Conservation (phyloP, 2,888 invertebrate species). For the Orchesella flavescens region DNA sequence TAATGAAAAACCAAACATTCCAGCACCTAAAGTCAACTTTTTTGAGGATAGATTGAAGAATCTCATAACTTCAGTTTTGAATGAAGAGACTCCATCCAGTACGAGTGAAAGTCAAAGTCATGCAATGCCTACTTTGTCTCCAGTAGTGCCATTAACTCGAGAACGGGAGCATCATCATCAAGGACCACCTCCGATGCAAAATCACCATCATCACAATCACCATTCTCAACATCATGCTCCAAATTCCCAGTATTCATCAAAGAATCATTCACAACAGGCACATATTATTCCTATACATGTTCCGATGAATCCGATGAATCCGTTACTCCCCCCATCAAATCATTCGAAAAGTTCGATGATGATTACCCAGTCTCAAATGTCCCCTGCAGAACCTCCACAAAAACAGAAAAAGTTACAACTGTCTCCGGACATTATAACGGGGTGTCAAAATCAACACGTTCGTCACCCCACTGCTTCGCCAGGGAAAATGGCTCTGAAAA, state of each 20-base stretch:
- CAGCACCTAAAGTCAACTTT: constrained; percentile 78
- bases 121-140: constrained; percentile 37
- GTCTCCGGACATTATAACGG: constrained; percentile 67
- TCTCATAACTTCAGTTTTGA: constrained; percentile 88
- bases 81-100: constrained; percentile 81
- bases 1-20: constrained; percentile 43
- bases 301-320: constrained; percentile 42
- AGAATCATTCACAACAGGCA: constrained; percentile 31
- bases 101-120: constrained; percentile 26
- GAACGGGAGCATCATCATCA: constrained; percentile 28
- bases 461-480: constrained; percentile 38
- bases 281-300: constrained; percentile 57
- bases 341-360: constrained; percentile 33
- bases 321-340: constrained; percentile 44
- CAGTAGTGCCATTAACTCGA: constrained; percentile 10
- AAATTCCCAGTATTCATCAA: not conserved
- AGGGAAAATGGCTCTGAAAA: constrained; percentile 54
- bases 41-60: constrained; percentile 92
- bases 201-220: constrained; percentile 15
- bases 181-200: not conserved
- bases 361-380: constrained; percentile 45
- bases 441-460: not conserved
- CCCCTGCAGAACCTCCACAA: constrained; percentile 31
- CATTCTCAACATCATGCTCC: constrained; percentile 22
- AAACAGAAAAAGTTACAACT: constrained; percentile 68